phyloP scores from a whole-genome alignment of 2,888 invertebrate species.

The Drosophila nr. perissopoda region DNA sequence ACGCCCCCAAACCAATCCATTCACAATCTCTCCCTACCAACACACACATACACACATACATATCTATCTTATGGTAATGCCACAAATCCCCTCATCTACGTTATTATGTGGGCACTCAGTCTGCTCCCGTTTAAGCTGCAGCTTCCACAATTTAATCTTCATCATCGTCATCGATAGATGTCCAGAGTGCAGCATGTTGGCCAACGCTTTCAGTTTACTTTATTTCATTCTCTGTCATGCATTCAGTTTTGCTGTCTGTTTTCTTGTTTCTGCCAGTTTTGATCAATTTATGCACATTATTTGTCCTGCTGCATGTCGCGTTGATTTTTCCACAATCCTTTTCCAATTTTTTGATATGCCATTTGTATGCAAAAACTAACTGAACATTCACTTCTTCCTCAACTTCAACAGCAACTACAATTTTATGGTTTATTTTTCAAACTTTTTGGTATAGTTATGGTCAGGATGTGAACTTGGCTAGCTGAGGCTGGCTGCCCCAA shows the following conservation, averaged over 20 bases:
- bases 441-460: slow-evolving; percentile 17
- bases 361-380: slow-evolving; percentile 78
- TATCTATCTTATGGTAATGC: slow-evolving; percentile 58
- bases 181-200: slow-evolving; percentile 62
- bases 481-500: slow-evolving; percentile 30
- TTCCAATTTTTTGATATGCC: slow-evolving; percentile 60
- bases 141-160: slow-evolving; percentile 66
- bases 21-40: neutral
- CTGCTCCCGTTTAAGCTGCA: slow-evolving; percentile 14
- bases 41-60: neutral
- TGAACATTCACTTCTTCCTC: slow-evolving; percentile 6
- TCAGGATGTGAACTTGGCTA: slow-evolving; percentile 38
- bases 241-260: neutral
- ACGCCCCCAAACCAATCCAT: slow-evolving; percentile 4
- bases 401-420: slow-evolving; percentile 12
- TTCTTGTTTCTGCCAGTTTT: slow-evolving; percentile 29
- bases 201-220: slow-evolving; percentile 47
- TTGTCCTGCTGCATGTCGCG: slow-evolving; percentile 75
- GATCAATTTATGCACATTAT: slow-evolving; percentile 77
- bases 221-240: neutral
- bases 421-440: slow-evolving; percentile 13
- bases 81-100: slow-evolving; percentile 32
- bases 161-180: slow-evolving; percentile 45
- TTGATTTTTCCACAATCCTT: slow-evolving; percentile 70
- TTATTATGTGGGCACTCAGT: slow-evolving; percentile 63